These are phyloP conservation scores for Esox lucius DNA, from an alignment of 2,797 vertebrate species.

Conservation along the genomic window DNA sequence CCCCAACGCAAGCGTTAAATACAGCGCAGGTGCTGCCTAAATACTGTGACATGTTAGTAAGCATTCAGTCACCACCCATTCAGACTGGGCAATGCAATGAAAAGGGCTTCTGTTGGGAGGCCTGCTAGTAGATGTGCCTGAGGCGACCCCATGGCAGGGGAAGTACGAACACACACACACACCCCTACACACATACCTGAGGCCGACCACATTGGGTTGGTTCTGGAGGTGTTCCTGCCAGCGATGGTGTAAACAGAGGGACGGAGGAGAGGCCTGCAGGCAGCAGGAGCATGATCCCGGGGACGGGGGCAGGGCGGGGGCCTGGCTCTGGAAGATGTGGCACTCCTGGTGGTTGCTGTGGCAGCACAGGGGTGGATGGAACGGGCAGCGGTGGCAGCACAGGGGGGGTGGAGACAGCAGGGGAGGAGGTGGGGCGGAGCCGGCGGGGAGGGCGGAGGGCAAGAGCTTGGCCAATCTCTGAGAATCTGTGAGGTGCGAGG, in stretches of 20 bases:
- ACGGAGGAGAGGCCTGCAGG: conserved; percentile 75
- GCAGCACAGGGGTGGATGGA: conserved; percentile 78
- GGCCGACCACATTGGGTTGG: conserved; percentile 74
- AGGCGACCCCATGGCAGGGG: not conserved
- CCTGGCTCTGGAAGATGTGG: conserved; percentile 76
- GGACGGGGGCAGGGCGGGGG: conserved; percentile 56
- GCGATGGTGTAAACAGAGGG: conserved; percentile 80
- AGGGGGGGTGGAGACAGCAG: conserved; percentile 63
- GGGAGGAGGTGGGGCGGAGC: conserved; percentile 13
- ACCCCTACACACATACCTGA: conserved; percentile 82
- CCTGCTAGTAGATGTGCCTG: conserved; percentile 3
- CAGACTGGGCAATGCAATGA: conserved; percentile 18
- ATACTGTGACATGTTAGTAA: conserved; percentile 22
- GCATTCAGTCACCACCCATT: conserved; percentile 1
- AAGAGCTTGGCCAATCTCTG: conserved; percentile 66
- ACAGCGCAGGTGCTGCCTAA: not conserved
- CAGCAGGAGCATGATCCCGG: conserved; percentile 77
- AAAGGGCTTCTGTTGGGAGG: conserved; percentile 29
- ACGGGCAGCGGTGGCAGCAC: conserved; percentile 84
- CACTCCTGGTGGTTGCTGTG: conserved; percentile 79
- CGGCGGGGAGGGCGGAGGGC: conserved; percentile 66
- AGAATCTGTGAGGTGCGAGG: conserved; percentile 65
- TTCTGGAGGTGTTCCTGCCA: conserved; percentile 92
- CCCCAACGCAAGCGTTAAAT: too few relatives aligned
- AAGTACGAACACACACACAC: not conserved